These are phyloP conservation scores for Herpailurus yagouaroundi DNA, from an alignment of 2,113 vertebrate species.

Conservation along the genomic window DNA sequence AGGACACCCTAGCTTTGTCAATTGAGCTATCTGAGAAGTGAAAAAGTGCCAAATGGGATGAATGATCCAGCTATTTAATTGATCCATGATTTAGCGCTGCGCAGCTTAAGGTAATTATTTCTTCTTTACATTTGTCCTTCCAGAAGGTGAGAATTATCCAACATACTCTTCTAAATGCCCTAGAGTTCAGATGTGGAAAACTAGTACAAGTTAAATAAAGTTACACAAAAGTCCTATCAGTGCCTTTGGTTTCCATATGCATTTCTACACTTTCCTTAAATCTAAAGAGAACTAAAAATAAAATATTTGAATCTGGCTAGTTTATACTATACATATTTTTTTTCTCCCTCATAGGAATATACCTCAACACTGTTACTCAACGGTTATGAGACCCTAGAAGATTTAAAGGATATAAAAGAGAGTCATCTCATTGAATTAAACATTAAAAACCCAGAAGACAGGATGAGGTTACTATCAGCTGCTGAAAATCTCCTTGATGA, in stretches of 20 bases:
- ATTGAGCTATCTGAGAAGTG: constrained; percentile 38
- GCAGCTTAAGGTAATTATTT: constrained; percentile 2
- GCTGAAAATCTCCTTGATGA: constrained; percentile 90
- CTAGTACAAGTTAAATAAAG: background rate
- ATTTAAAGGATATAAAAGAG: constrained; percentile 94
- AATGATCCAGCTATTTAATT: constrained; percentile 12
- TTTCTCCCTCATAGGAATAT: constrained; percentile 89
- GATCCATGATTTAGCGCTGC: constrained; percentile 10
- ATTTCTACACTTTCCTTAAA: constrained; percentile 31
- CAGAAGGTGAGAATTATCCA: constrained; percentile 19
- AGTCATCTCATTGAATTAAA: constrained; percentile 96
- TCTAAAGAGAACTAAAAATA: constrained; percentile 47
- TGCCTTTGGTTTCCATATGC: background rate
- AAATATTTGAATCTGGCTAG: background rate
- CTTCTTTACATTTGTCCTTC: constrained; percentile 36
- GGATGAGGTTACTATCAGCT: constrained; percentile 90
- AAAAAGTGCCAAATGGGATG: background rate
- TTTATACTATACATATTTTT: constrained; percentile 2
- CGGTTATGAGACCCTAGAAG: constrained; percentile 96
- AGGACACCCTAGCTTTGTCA: background rate
- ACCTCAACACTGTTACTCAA: constrained; percentile 94
- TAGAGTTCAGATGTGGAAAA: background rate
- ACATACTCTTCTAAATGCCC: background rate
- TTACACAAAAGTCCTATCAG: background rate
- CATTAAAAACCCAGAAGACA: constrained; percentile 92